Evolutionary conservation across 2,113 vertebrate species (phyloP).

Genomic region (Caretta caretta): DNA sequence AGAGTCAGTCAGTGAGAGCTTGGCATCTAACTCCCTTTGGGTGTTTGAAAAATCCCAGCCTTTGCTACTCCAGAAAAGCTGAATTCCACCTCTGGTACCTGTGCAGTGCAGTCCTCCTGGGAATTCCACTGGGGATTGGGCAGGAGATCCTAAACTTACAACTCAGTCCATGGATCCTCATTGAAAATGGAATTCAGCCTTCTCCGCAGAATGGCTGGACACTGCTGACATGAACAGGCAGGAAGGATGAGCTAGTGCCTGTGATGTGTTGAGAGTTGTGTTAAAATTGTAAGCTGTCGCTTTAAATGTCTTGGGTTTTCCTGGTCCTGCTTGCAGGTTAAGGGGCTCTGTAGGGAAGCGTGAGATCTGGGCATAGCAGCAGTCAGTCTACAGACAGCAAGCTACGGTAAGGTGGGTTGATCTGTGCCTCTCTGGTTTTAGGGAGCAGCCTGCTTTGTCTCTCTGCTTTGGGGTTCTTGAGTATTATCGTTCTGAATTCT

Average conservation of each 20-base stretch:
- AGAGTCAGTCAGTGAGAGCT: too few relatives aligned
- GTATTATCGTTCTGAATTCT: not conserved
- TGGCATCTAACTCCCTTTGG: not conserved
- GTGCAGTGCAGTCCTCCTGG: not conserved
- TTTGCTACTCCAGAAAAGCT: not conserved
- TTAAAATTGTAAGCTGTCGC: too few relatives aligned
- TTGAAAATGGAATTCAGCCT: not conserved
- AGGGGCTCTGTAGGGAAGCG: too few relatives aligned
- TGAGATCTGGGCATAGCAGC: too few relatives aligned
- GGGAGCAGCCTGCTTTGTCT: not conserved
- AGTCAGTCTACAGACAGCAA: too few relatives aligned
- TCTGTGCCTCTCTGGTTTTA: too few relatives aligned
- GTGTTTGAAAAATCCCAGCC: not conserved
- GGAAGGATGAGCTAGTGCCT: not conserved
- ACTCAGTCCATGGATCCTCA: not conserved
- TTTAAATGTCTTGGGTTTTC: too few relatives aligned
- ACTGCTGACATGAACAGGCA: not conserved
- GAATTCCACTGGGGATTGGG: not conserved
- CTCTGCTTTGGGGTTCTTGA: not conserved
- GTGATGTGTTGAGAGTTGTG: not conserved
- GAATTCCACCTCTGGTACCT: not conserved
- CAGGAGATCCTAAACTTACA: not conserved
- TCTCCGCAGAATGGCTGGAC: not conserved
- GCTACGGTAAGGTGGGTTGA: too few relatives aligned
- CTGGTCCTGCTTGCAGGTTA: too few relatives aligned